These are phyloP conservation scores for Nomada fabriciana DNA, from an alignment of 2,888 invertebrate species.

Conservation along the genomic window DNA sequence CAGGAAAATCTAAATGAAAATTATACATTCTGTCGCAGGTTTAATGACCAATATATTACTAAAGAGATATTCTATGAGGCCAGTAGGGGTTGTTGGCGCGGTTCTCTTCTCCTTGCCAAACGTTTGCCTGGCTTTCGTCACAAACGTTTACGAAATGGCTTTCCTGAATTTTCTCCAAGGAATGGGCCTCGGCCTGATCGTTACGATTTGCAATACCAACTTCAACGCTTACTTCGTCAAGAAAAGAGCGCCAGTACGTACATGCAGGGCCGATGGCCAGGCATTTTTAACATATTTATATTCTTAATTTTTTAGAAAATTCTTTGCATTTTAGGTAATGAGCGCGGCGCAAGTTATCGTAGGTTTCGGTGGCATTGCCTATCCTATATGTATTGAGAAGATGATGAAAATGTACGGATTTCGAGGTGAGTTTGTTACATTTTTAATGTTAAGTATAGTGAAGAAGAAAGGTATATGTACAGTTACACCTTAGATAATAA, in stretches of 20 bases:
- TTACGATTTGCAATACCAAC: slow-evolving; percentile 90
- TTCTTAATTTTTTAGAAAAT: slow-evolving; percentile 30
- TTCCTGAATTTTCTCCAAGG: slow-evolving; percentile 87
- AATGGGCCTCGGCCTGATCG: slow-evolving; percentile 89
- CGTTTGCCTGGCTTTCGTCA: slow-evolving; percentile 87
- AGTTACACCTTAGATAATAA: too few species aligned
- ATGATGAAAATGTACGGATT: slow-evolving; percentile 89
- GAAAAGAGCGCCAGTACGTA: slow-evolving; percentile 86
- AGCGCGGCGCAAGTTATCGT: slow-evolving; percentile 90
- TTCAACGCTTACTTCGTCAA: slow-evolving; percentile 91
- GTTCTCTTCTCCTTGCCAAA: slow-evolving; percentile 88
- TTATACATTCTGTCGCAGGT: slow-evolving; percentile 84
- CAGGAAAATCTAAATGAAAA: not conserved
- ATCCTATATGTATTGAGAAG: slow-evolving; percentile 88
- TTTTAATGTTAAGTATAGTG: not conserved
- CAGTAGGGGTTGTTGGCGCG: slow-evolving; percentile 89
- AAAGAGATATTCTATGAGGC: slow-evolving; percentile 88
- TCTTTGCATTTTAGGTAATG: slow-evolving; percentile 86
- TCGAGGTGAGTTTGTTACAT: slow-evolving; percentile 84
- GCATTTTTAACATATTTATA: slow-evolving; percentile 5
- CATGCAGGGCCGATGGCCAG: slow-evolving; percentile 8
- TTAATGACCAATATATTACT: slow-evolving; percentile 89
- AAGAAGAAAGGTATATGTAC: too few species aligned
- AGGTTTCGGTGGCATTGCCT: slow-evolving; percentile 89
- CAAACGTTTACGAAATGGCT: slow-evolving; percentile 87